Evolutionary conservation across 2,113 vertebrate species (phyloP).

Genomic region (Tetrao urogallus): DNA sequence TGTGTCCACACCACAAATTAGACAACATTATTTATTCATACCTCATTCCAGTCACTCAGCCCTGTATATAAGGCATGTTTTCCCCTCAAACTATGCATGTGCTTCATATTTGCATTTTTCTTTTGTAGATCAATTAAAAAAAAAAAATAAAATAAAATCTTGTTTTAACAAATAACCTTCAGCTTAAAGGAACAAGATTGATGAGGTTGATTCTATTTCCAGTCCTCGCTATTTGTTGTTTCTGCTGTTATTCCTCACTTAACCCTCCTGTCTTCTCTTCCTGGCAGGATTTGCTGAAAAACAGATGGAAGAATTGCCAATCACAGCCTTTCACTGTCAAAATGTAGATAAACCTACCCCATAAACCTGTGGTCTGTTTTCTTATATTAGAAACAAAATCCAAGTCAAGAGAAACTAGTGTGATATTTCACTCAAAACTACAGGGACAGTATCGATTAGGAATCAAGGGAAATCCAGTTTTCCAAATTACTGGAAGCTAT

Average conservation of each 20-base stretch:
- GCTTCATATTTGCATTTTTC: neutral
- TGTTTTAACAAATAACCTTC: neutral
- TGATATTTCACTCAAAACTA: neutral
- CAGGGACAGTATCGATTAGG: neutral
- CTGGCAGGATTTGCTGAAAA: constrained; percentile 11
- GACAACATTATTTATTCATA: neutral
- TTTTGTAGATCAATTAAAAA: neutral
- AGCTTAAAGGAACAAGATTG: neutral
- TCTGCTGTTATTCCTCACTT: constrained; percentile 1
- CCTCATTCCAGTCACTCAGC: neutral
- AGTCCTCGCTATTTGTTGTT: neutral
- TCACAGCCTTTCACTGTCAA: constrained; percentile 11
- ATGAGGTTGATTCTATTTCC: neutral
- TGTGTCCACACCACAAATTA: neutral
- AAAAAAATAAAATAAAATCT: neutral
- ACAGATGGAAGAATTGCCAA: constrained; percentile 21
- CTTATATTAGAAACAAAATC: neutral
- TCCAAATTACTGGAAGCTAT: neutral
- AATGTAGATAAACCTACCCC: constrained; percentile 2
- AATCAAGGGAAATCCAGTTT: neutral
- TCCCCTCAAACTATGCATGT: neutral
- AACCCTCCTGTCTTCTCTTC: neutral
- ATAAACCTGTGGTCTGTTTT: constrained; percentile 13
- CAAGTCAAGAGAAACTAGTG: neutral
- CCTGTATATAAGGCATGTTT: neutral